phyloP scores from a whole-genome alignment of 2,113 vertebrate species.

The Cryptotis parvus region DNA sequence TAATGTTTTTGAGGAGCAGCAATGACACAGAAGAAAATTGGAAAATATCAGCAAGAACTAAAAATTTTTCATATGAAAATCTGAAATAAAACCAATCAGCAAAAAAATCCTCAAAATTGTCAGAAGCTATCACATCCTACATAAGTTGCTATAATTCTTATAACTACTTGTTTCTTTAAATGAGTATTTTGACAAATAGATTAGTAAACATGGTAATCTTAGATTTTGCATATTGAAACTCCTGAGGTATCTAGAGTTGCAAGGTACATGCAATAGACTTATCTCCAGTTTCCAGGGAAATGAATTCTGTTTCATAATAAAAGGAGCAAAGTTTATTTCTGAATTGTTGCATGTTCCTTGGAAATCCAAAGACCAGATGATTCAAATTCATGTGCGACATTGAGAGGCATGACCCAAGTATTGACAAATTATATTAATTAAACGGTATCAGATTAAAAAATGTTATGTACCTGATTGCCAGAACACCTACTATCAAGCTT shows the following conservation, averaged over 20 bases:
- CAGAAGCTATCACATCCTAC: background rate
- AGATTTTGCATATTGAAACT: background rate
- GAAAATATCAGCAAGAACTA: slow-evolving; percentile 8
- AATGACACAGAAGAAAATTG: slow-evolving; percentile 39
- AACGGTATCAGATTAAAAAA: slow-evolving; percentile 46
- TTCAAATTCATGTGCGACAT: background rate
- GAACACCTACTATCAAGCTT: slow-evolving; percentile 39
- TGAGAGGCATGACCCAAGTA: slow-evolving; percentile 18
- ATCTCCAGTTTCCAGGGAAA: slow-evolving; percentile 17
- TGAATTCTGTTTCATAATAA: slow-evolving; percentile 16
- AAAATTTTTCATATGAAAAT: slow-evolving; percentile 54
- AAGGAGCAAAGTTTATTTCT: slow-evolving; percentile 23
- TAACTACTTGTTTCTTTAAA: slow-evolving; percentile 31
- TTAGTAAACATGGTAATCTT: slow-evolving; percentile 44
- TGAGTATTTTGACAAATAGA: slow-evolving; percentile 32
- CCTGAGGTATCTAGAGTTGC: background rate
- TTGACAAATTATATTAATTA: slow-evolving; percentile 31
- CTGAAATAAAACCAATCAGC: slow-evolving; percentile 30
- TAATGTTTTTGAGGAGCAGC: slow-evolving; percentile 39
- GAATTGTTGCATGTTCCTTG: slow-evolving; percentile 10
- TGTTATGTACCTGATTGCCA: slow-evolving; percentile 67
- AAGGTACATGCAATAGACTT: background rate
- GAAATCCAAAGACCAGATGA: background rate
- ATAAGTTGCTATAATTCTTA: background rate
- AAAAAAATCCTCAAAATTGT: slow-evolving; percentile 46